Evolutionary conservation across 2,797 vertebrate genomes (phyloP).

Genomic region (Argyrosomus regius): DNA sequence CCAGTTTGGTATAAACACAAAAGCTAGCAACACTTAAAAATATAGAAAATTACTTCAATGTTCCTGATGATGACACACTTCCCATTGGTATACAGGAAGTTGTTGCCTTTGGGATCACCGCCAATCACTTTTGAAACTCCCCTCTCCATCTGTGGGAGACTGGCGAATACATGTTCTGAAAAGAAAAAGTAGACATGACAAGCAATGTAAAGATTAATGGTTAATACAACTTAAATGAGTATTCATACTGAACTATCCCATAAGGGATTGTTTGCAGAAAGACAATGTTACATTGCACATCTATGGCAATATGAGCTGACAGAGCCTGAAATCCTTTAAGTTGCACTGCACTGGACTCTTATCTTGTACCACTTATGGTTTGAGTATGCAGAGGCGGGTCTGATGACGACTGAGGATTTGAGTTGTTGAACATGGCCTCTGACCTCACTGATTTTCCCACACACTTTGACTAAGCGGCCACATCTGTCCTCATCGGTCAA

Average conservation of each 20-base stretch:
- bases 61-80: slow-evolving; percentile 97
- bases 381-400: not conserved
- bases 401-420: no score
- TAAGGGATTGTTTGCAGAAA: not conserved
- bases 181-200: slow-evolving; percentile 31
- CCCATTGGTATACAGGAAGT: slow-evolving; percentile 97
- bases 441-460: not conserved
- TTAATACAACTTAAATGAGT: not conserved
- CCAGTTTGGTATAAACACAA: not conserved
- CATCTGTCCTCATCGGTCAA: not conserved
- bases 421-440: not conserved
- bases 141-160: slow-evolving; percentile 96
- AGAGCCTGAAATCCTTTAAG: not conserved
- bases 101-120: slow-evolving; percentile 95
- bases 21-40: not conserved
- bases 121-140: slow-evolving; percentile 95
- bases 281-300: not conserved
- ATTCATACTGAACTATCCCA: not conserved
- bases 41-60: slow-evolving; percentile 87
- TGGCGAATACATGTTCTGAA: slow-evolving; percentile 93
- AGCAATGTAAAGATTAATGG: not conserved
- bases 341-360: not conserved
- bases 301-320: not conserved
- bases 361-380: not conserved
- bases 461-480: not conserved